Evolutionary conservation across 92 coral and sea anemone species (phyloP).

Genomic region (Pocillopora grandis): DNA sequence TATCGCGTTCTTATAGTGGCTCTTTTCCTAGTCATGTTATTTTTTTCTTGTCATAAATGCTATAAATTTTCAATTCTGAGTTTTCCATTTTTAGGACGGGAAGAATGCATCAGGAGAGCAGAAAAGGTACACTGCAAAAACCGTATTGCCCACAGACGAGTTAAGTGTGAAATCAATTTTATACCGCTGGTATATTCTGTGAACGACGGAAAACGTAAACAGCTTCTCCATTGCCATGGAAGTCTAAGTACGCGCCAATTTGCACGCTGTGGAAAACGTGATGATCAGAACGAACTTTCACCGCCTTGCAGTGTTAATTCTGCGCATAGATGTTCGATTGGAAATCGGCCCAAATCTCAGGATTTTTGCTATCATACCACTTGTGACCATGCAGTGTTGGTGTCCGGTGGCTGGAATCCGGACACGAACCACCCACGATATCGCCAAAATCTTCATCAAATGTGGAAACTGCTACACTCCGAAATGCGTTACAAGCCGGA

Average conservation of each 20-base stretch:
- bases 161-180: slow-evolving; percentile 89
- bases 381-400: slow-evolving; percentile 89
- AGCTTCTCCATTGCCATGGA: slow-evolving; percentile 70
- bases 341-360: slow-evolving; percentile 10
- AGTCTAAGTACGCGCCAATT: slow-evolving; percentile 55
- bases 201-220: slow-evolving; percentile 51
- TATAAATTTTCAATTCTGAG: background rate
- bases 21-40: background rate
- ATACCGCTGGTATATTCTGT: slow-evolving; percentile 72
- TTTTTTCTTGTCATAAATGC: background rate
- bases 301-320: slow-evolving; percentile 70
- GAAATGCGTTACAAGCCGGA: slow-evolving; percentile 66
- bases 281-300: slow-evolving; percentile 16
- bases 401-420: slow-evolving; percentile 88
- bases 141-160: slow-evolving; percentile 58
- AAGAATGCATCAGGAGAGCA: slow-evolving; percentile 87
- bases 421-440: slow-evolving; percentile 71
- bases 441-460: slow-evolving; percentile 65
- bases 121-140: slow-evolving; percentile 83
- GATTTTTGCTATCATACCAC: slow-evolving; percentile 53
- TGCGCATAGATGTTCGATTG: slow-evolving; percentile 56
- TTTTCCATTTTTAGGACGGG: slow-evolving; percentile 45
- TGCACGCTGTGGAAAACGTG: slow-evolving; percentile 56
- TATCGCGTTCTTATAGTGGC: background rate
- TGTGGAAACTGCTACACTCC: slow-evolving; percentile 77